Evolutionary conservation across 2,113 vertebrate genomes (phyloP).

Genomic region (cattle (Bos taurus)): DNA sequence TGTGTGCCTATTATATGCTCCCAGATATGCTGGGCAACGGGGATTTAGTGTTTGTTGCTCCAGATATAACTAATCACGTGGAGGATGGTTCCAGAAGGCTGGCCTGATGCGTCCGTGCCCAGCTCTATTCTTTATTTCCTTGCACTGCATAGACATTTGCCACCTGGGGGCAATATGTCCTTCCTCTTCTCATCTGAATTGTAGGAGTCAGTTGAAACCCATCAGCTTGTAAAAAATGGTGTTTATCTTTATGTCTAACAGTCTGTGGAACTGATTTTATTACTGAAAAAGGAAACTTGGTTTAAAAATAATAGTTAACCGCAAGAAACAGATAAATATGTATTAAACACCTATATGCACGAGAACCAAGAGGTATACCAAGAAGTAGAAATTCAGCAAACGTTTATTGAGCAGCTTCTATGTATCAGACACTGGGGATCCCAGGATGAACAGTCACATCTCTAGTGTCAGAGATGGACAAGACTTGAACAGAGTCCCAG

Average conservation of each 20-base stretch:
- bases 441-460: neutral
- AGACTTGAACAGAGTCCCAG: neutral
- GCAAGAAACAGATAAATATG: neutral
- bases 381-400: neutral
- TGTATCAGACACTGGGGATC: neutral
- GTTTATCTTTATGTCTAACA: neutral
- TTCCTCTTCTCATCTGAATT: conserved; percentile 20
- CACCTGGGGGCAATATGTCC: conserved; percentile 52
- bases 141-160: conserved; percentile 29
- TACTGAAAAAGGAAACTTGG: neutral
- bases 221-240: neutral
- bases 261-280: neutral
- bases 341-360: neutral
- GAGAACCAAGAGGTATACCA: neutral
- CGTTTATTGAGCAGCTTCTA: neutral
- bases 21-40: neutral
- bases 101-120: neutral
- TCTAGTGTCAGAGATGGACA: neutral
- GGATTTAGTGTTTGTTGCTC: neutral
- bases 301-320: neutral
- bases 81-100: neutral
- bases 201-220: neutral
- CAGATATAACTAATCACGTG: fast-evolving
- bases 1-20: neutral
- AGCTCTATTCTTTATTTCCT: neutral